Conservation (phyloP, 2,888 invertebrate species). For the Chymomyza procnemis region DNA sequence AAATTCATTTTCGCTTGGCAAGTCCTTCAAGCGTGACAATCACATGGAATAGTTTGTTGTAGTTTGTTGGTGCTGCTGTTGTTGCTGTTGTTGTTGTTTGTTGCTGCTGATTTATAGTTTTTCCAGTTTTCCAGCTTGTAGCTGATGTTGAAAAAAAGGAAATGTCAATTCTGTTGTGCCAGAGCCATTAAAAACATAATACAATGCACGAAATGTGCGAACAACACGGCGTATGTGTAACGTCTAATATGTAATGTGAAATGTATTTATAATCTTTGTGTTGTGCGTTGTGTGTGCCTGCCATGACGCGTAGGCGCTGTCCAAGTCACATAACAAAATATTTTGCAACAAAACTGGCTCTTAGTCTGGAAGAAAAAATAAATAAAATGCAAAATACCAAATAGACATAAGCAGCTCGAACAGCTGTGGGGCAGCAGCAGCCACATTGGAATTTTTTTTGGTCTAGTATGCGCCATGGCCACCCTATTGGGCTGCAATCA, state of each 20-base stretch:
- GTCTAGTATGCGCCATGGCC: not conserved
- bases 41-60: conserved; percentile 56
- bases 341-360: conserved; percentile 31
- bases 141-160: conserved; percentile 68
- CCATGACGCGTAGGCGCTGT: not conserved
- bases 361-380: not conserved
- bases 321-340: conserved; percentile 60
- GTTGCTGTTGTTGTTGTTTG: conserved; percentile 25
- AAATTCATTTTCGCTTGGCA: conserved; percentile 69
- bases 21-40: conserved; percentile 74
- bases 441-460: not conserved
- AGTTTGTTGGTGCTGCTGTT: conserved; percentile 30
- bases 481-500: conserved; percentile 25
- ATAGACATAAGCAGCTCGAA: not conserved
- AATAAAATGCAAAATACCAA: not conserved
- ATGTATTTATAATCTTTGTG: not conserved
- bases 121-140: conserved; percentile 61
- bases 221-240: conserved; percentile 36
- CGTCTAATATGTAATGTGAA: conserved; percentile 5
- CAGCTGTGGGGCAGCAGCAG: not conserved
- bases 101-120: conserved; percentile 68
- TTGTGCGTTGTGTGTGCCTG: not conserved
- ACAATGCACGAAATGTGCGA: conserved; percentile 56
- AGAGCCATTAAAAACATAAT: conserved; percentile 46
- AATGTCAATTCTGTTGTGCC: conserved; percentile 66